Percentiles rank a stretch among this genome's conserved stretches.
Evolutionary conservation across 2,113 vertebrate genomes (phyloP).

Genomic region (Bostrychus sinensis): DNA sequence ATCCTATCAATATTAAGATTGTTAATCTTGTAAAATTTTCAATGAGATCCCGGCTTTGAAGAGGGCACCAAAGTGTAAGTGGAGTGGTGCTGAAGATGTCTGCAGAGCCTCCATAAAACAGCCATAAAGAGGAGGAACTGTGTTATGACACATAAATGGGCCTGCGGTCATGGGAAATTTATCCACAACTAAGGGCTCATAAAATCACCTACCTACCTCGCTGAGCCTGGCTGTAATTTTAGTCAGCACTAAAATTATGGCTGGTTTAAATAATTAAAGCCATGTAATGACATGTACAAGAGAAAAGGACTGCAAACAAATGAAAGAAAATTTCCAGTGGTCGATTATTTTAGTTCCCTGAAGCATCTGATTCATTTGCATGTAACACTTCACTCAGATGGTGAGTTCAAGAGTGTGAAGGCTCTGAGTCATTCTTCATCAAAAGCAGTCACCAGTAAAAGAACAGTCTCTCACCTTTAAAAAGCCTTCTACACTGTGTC

Average conservation of each 20-base stretch:
- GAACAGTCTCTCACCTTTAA: slow-evolving; percentile 26
- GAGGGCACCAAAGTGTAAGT: slow-evolving; percentile 15
- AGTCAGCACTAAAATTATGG: slow-evolving; percentile 37
- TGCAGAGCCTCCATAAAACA: slow-evolving; percentile 35
- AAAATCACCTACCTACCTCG: slow-evolving; percentile 34
- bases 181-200: slow-evolving; percentile 41
- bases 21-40: slow-evolving; percentile 32
- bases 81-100: slow-evolving; percentile 30
- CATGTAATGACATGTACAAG: slow-evolving; percentile 16
- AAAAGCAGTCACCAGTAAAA: slow-evolving; percentile 20
- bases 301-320: slow-evolving; percentile 18
- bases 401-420: slow-evolving; percentile 8
- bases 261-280: slow-evolving; percentile 36
- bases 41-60: slow-evolving; percentile 13
- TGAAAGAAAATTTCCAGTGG: slow-evolving; percentile 21
- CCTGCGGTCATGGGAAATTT: slow-evolving; percentile 38
- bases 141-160: slow-evolving; percentile 39
- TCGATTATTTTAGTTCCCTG: slow-evolving; percentile 21
- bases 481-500: background rate
- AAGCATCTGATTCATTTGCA: slow-evolving; percentile 35
- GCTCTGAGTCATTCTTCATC: slow-evolving; percentile 27
- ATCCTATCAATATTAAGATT: slow-evolving; percentile 33
- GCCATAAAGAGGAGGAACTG: slow-evolving; percentile 37
- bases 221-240: slow-evolving; percentile 18
- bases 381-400: slow-evolving; percentile 14